These are phyloP conservation scores for Danaus chrysippus DNA, from an alignment of 2,888 invertebrate genomes.

Conservation along the genomic window DNA sequence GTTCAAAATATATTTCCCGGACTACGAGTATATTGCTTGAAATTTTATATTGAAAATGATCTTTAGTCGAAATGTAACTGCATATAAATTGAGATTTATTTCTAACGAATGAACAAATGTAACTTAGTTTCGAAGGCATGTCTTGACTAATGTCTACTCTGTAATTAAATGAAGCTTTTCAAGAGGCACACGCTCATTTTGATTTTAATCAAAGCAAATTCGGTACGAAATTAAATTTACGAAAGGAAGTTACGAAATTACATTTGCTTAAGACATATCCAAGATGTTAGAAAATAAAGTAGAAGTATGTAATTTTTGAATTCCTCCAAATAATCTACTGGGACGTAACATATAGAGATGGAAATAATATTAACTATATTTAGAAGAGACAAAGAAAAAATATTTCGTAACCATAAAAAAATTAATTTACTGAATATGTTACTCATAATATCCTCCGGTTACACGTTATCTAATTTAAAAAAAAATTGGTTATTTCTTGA, in stretches of 20 bases:
- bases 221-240: constrained; percentile 41
- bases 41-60: constrained; percentile 21
- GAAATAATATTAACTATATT: no score
- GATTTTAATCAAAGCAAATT: constrained; percentile 54
- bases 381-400: no score
- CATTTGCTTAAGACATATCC: constrained; percentile 5
- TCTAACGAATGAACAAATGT: background rate
- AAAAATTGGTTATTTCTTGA: no score
- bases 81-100: no score
- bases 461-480: no score
- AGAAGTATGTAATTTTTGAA: background rate
- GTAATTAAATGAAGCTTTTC: constrained; percentile 61
- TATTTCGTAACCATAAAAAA: no score
- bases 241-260: constrained; percentile 20
- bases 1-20: constrained; percentile 41
- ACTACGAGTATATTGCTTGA: constrained; percentile 62
- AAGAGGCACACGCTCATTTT: constrained; percentile 50
- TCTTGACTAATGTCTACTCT: constrained; percentile 38
- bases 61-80: no score
- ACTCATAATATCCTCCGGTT: no score
- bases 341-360: no score
- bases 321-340: no score
- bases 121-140: background rate
- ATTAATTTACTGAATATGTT: no score
- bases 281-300: constrained; percentile 2